Conservation (phyloP, 2,113 vertebrate species). For the human region DNA sequence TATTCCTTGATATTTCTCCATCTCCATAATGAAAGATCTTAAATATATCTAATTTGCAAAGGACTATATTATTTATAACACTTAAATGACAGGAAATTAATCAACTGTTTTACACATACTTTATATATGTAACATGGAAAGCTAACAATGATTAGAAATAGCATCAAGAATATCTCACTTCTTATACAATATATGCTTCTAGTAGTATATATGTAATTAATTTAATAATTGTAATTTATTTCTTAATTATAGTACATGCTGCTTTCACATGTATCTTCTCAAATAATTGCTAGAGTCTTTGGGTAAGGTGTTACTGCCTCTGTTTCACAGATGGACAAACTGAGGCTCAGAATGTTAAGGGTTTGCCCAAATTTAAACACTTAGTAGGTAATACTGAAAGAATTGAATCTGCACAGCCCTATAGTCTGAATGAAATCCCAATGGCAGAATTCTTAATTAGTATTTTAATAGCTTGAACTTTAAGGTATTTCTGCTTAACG, state of each 20-base stretch:
- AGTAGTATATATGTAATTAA: background rate
- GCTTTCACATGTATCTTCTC: background rate
- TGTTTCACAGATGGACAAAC: background rate
- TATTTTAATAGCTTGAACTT: background rate
- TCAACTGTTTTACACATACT: background rate
- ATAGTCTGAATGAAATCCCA: background rate
- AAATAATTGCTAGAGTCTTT: background rate
- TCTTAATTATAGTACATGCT: background rate
- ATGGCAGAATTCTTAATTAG: background rate
- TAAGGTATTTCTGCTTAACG: background rate
- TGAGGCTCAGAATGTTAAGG: background rate
- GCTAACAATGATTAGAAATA: background rate
- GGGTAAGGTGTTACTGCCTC: background rate
- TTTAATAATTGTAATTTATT: background rate
- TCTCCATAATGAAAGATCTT: background rate
- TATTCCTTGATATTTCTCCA: background rate
- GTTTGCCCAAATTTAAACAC: background rate
- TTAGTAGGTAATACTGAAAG: background rate
- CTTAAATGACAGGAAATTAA: background rate
- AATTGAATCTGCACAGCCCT: background rate
- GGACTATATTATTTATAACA: background rate
- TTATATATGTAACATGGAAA: background rate
- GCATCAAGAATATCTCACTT: background rate
- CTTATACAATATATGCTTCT: background rate
- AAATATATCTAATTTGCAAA: background rate